Conservation (phyloP, 2,888 invertebrate genomes). For the Lamellibrachia columna region DNA sequence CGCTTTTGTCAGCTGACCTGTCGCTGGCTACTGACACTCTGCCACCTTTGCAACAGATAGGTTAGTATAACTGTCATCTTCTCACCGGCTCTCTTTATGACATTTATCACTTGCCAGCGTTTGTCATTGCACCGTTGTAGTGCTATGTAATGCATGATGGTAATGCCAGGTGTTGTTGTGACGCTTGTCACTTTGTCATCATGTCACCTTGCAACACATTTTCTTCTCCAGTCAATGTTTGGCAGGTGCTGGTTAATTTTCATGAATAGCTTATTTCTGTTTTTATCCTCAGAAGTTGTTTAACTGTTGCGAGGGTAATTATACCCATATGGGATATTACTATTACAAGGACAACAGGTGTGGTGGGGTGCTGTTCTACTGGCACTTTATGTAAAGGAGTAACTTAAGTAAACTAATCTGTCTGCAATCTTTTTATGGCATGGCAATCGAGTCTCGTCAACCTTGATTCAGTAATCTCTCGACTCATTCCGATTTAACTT, state of each 20-base stretch:
- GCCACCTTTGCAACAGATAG: background rate
- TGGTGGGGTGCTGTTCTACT: background rate
- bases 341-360: background rate
- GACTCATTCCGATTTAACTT: background rate
- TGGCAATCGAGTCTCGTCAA: background rate
- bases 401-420: background rate
- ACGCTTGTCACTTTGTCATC: background rate
- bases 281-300: background rate
- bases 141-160: background rate
- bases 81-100: background rate
- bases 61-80: background rate
- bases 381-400: background rate
- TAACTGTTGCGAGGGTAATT: constrained; percentile 4
- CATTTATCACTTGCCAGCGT: background rate
- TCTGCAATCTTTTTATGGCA: background rate
- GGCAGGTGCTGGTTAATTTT: background rate
- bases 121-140: background rate
- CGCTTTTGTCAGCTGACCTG: background rate
- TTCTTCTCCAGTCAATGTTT: background rate
- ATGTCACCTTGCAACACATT: constrained; percentile 10
- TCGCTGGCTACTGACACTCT: background rate
- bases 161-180: background rate
- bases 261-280: background rate
- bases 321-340: background rate
- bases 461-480: background rate